These are phyloP conservation scores for Erebia aethiops DNA, from an alignment of 2,888 invertebrate genomes.

Conservation along the genomic window DNA sequence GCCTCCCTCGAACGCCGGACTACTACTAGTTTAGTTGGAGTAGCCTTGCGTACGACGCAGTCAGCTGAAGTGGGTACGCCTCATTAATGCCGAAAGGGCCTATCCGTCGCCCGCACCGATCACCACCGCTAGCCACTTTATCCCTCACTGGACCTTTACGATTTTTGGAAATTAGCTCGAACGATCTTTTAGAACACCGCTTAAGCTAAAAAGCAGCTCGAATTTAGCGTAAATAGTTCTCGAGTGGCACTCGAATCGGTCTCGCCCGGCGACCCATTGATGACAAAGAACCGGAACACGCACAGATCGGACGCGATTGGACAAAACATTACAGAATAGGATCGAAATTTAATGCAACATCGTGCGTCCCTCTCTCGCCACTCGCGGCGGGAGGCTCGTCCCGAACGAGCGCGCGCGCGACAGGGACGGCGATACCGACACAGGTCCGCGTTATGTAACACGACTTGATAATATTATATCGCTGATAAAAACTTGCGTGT, in stretches of 20 bases:
- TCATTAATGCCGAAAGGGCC: conserved; percentile 72
- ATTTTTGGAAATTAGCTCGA: conserved; percentile 34
- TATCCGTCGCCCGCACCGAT: conserved; percentile 58
- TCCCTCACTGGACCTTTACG: conserved; percentile 36
- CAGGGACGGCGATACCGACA: conserved; percentile 46
- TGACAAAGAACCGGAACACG: conserved; percentile 87
- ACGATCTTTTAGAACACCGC: conserved; percentile 42
- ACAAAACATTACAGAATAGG: conserved; percentile 77
- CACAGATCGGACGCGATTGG: conserved; percentile 85
- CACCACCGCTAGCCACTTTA: conserved; percentile 49
- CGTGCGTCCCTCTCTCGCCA: conserved; percentile 60
- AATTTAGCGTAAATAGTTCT: conserved; percentile 63
- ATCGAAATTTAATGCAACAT: conserved; percentile 79
- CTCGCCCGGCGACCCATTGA: conserved; percentile 87
- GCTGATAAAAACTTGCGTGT: conserved; percentile 77
- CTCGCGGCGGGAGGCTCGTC: conserved; percentile 36
- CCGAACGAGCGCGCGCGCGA: conserved; percentile 36
- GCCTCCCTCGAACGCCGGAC: conserved; percentile 62
- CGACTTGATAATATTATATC: conserved; percentile 77
- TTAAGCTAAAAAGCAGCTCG: conserved; percentile 49
- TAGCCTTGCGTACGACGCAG: conserved; percentile 81
- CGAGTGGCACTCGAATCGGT: conserved; percentile 75
- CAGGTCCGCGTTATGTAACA: conserved; percentile 73
- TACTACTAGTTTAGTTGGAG: conserved; percentile 76
- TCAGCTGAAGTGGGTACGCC: conserved; percentile 81